These are phyloP conservation scores for Ectemnius continuus DNA, from an alignment of 2,888 invertebrate species.

Conservation along the genomic window DNA sequence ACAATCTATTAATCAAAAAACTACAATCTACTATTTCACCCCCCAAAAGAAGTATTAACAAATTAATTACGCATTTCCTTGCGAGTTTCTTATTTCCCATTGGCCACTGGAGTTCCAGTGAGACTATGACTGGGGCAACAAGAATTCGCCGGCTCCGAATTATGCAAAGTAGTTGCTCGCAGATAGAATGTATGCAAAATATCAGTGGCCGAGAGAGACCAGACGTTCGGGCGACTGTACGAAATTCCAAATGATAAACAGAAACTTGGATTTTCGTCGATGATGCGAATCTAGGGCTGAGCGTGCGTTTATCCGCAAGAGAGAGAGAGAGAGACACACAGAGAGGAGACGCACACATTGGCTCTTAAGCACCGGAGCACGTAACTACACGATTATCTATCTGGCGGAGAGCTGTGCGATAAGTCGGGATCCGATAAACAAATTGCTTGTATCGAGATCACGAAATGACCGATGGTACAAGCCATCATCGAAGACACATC, in stretches of 20 bases:
- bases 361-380: neutral
- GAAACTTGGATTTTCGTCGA: neutral
- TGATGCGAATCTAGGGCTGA: too few relatives aligned
- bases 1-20: too few relatives aligned
- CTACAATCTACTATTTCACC: too few relatives aligned
- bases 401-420: neutral
- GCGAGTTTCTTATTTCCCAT: too few relatives aligned
- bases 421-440: conserved; percentile 19
- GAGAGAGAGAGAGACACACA: too few relatives aligned
- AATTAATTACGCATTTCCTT: too few relatives aligned
- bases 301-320: too few relatives aligned
- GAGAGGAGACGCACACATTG: neutral
- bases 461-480: conserved; percentile 8
- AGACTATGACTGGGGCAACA: too few relatives aligned
- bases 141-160: neutral
- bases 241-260: conserved; percentile 11
- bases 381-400: conserved; percentile 10
- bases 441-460: conserved; percentile 16
- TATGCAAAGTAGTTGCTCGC: conserved; percentile 4
- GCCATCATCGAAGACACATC: too few relatives aligned
- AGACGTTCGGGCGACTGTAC: neutral
- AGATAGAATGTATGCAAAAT: neutral
- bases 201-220: conserved; percentile 19
- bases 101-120: too few relatives aligned
- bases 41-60: too few relatives aligned